Base-by-base conservation (phyloP, 2,113 vertebrate genomes). In the Oreotrochilus melanogaster region DNA sequence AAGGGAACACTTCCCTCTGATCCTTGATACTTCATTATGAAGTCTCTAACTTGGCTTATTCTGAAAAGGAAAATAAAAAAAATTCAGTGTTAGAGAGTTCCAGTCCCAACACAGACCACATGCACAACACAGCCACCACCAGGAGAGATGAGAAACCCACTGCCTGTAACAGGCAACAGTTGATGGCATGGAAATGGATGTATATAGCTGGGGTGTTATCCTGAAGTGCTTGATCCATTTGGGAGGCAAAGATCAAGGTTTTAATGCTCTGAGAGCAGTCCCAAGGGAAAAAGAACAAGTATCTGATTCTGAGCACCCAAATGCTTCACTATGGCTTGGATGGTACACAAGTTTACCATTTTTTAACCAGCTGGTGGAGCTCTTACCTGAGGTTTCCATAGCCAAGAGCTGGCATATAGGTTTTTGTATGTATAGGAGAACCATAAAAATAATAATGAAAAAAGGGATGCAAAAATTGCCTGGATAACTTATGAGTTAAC, bases 41-140 rank as follows among this genome's bases (percentile, higher is more conserved):
- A 99, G 88, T 98, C 98, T 89, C 98, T 98, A 87, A 99, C 96
- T 3, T 99, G 99, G 35, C 98, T 97, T 93, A 99, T 98, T 96
- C 99, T 99, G 97, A 42, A 85, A 92, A 84, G 83, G 11, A 78
- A 92, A 67, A 28, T 56, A 27, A 61, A 70, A 66, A 94, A 75
- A 89, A 35, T 3, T 14, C 11, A 0, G 16, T 5, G 7, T 94
- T 73, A 94, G 71, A 69, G 48, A 25, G 24, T 24, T 57, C 51
- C 43, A 67, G 7, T 28, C 18, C n/a, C n/a, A 45, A 56, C 18
- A 35, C 18, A 53, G 21, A 54, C 19, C 22, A 14, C 0, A 18
- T 1, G 2, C 11, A 5, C 10, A 88, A n/a, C 22, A 47, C 25
- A 65, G n/a, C 14, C 27, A 48, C 56, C 61, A 42, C 7, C 22